phyloP scores from a whole-genome alignment of 2,888 invertebrate genomes.

The Epiblema foenella region DNA sequence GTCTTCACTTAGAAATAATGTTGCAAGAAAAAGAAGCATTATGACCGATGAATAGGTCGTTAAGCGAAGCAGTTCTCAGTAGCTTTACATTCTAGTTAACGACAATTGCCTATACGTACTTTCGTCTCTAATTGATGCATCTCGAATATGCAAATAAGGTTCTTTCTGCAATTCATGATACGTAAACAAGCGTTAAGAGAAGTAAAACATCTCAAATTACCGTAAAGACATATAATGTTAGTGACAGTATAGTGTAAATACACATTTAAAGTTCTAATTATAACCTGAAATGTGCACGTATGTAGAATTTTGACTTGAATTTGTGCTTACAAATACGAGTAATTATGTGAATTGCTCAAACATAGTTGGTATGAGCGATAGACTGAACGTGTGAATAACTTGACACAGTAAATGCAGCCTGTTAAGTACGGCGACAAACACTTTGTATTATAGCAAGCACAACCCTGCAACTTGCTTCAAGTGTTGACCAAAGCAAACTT shows the following conservation, averaged over 20 bases:
- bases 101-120: constrained; percentile 22
- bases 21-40: constrained; percentile 24
- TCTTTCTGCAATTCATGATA: constrained; percentile 33
- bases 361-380: constrained; percentile 25
- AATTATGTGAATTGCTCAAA: constrained; percentile 39
- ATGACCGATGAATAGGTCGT: constrained; percentile 24
- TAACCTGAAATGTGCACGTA: constrained; percentile 23
- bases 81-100: constrained; percentile 26
- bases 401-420: constrained; percentile 51
- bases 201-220: constrained; percentile 34
- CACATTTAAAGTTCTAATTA: constrained; percentile 37
- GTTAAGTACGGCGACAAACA: constrained; percentile 54
- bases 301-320: constrained; percentile 16
- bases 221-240: constrained; percentile 34
- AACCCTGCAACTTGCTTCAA: constrained; percentile 43
- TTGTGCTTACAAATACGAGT: constrained; percentile 17
- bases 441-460: constrained; percentile 50
- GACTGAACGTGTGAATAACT: constrained; percentile 49
- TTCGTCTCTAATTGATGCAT: constrained; percentile 41
- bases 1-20: constrained; percentile 8
- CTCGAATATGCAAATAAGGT: constrained; percentile 42
- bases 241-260: constrained; percentile 20
- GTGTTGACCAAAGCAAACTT: constrained; percentile 22
- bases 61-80: constrained; percentile 33
- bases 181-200: constrained; percentile 35